Percentiles rank a stretch among this genome's conserved stretches.
phyloP scores from a whole-genome alignment of 1,140 invertebrate species.

The Ladona fulva region DNA sequence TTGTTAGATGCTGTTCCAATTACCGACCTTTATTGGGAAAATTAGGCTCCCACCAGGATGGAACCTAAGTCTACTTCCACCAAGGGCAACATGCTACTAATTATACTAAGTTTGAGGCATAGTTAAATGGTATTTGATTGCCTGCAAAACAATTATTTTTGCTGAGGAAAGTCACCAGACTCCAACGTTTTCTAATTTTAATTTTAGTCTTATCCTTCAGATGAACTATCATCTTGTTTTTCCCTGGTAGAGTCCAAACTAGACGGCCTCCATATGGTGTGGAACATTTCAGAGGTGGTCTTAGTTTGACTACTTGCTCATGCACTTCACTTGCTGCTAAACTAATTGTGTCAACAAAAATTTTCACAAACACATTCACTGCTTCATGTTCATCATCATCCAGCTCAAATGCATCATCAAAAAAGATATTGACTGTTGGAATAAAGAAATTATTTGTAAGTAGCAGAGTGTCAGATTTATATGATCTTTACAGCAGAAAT shows the following conservation, averaged over 20 bases:
- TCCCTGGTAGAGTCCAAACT: conserved; percentile 36
- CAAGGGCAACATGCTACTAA: not conserved
- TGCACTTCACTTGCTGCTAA: conserved; percentile 29
- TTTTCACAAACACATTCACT: conserved; percentile 30
- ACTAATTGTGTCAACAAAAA: conserved; percentile 27
- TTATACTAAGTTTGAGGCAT: not conserved
- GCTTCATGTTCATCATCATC: conserved; percentile 20
- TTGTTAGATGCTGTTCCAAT: too few species aligned
- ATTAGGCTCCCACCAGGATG: not conserved
- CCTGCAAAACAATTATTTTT: not conserved
- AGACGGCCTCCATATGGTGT: conserved; percentile 40
- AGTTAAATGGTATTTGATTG: not conserved
- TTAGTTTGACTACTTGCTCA: conserved; percentile 23
- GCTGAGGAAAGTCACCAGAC: conserved; percentile 28
- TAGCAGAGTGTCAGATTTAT: too few species aligned
- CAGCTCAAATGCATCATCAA: conserved; percentile 48
- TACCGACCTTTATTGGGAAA: too few species aligned
- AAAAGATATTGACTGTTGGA: conserved; percentile 44
- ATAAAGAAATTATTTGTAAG: too few species aligned
- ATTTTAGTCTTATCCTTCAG: conserved; percentile 40
- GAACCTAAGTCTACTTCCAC: not conserved
- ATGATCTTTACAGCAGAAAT: too few species aligned
- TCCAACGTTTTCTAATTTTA: conserved; percentile 40
- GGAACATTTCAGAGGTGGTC: conserved; percentile 32
- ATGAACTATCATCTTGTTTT: conserved; percentile 36